These are phyloP conservation scores for Procambarus virginalis DNA, from an alignment of 1,140 invertebrate species.

Conservation along the genomic window DNA sequence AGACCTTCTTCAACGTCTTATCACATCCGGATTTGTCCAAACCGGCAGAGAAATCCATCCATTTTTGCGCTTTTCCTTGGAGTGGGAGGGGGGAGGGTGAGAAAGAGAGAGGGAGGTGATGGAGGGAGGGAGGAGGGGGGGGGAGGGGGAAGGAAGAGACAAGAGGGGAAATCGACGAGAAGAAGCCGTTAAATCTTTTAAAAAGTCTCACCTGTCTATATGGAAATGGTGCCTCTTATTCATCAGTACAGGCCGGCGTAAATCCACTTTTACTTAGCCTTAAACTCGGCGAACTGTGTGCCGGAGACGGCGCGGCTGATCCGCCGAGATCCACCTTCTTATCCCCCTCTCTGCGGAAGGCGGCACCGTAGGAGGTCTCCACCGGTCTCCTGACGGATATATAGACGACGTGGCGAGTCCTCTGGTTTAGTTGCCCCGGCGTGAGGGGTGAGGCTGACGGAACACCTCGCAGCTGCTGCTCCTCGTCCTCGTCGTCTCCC, in stretches of 20 bases:
- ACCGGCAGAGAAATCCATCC: not conserved
- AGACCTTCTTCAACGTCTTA: not conserved
- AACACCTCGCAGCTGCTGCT: not conserved
- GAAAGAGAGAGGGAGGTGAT: no score
- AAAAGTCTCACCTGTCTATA: constrained; percentile 28
- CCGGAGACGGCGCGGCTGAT: not conserved
- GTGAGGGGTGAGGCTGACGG: constrained; percentile 35
- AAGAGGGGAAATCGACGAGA: not conserved
- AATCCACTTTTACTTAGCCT: constrained; percentile 30
- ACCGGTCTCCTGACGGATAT: constrained; percentile 34
- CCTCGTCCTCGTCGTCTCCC: not conserved
- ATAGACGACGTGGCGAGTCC: constrained; percentile 36
- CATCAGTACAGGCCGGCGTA: constrained; percentile 7
- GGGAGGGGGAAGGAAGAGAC: no score
- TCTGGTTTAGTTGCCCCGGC: constrained; percentile 19
- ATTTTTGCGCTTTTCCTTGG: not conserved
- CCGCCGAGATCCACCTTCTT: constrained; percentile 4
- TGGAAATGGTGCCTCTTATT: constrained; percentile 31
- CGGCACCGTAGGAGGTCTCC: not conserved
- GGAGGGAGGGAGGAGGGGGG: no score
- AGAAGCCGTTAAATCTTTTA: not conserved
- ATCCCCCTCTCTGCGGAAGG: constrained; percentile 14
- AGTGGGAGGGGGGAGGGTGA: not conserved
- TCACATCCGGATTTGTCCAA: not conserved
- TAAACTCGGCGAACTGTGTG: not conserved